A percentile compares a stretch with the other conserved stretches of the same genome.
Conservation (phyloP, 2,113 vertebrate genomes). For the Nycticebus coucang region DNA sequence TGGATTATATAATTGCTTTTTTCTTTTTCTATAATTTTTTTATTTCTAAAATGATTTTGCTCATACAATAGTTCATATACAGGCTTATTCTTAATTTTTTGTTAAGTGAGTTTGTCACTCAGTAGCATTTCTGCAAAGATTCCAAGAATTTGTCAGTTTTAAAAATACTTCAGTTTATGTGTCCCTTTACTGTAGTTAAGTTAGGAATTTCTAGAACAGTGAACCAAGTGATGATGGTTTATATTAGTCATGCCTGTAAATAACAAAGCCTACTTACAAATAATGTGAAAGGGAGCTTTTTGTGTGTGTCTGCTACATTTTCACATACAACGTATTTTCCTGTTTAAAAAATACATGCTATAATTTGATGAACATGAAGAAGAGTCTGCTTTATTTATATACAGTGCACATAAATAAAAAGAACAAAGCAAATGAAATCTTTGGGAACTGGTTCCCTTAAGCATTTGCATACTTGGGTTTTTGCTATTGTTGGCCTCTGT, state of each 20-base stretch:
- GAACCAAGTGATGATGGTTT: neutral
- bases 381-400: conserved; percentile 24
- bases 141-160: conserved; percentile 18
- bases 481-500: neutral
- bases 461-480: neutral
- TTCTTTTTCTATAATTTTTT: neutral
- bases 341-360: conserved; percentile 33
- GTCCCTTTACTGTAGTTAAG: neutral
- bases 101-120: conserved; percentile 43
- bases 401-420: neutral
- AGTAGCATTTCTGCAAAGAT: conserved; percentile 40
- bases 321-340: conserved; percentile 37
- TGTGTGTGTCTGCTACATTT: conserved; percentile 32
- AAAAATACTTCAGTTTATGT: conserved; percentile 15
- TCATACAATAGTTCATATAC: conserved; percentile 1
- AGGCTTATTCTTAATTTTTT: conserved; percentile 17
- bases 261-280: neutral
- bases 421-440: conserved; percentile 28
- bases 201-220: neutral
- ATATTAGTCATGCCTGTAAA: neutral
- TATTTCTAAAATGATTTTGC: conserved; percentile 37
- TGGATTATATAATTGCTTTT: neutral
- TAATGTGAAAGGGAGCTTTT: conserved; percentile 39
- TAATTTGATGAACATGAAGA: conserved; percentile 1
- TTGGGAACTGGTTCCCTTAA: neutral